Percentiles rank a stretch among this genome's conserved stretches.
phyloP scores from a whole-genome alignment of 2,888 invertebrate genomes.

The Tenthredo livida region DNA sequence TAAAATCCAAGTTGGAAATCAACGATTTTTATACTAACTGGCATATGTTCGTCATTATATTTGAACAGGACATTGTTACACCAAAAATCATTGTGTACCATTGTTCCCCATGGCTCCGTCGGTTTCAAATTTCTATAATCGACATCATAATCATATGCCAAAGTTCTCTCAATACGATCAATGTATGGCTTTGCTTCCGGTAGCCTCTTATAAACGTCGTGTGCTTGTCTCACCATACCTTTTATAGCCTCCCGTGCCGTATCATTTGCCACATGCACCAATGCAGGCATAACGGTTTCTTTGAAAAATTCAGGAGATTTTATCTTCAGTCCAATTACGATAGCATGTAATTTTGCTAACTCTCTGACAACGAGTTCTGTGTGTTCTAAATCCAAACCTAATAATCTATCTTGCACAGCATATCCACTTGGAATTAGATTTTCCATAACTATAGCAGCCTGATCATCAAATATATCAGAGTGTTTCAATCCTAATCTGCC shows the following conservation, averaged over 20 bases:
- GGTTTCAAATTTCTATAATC: slow-evolving; percentile 35
- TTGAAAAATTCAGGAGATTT: slow-evolving; percentile 71
- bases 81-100: slow-evolving; percentile 76
- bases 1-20: slow-evolving; percentile 74
- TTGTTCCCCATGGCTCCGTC: slow-evolving; percentile 71
- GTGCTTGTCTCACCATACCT: slow-evolving; percentile 69
- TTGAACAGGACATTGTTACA: slow-evolving; percentile 77
- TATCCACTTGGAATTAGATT: slow-evolving; percentile 71
- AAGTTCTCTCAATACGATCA: slow-evolving; percentile 66
- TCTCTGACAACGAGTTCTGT: slow-evolving; percentile 68
- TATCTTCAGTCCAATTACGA: slow-evolving; percentile 68
- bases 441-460: slow-evolving; percentile 72
- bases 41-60: slow-evolving; percentile 64
- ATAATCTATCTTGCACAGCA: slow-evolving; percentile 69
- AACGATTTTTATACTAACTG: slow-evolving; percentile 73
- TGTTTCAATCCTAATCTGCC: slow-evolving; percentile 69
- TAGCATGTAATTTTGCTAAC: slow-evolving; percentile 73
- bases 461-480: slow-evolving; percentile 68
- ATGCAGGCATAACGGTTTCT: slow-evolving; percentile 63
- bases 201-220: slow-evolving; percentile 64
- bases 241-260: slow-evolving; percentile 64
- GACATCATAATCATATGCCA: slow-evolving; percentile 59
- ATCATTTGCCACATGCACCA: slow-evolving; percentile 62
- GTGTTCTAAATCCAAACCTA: slow-evolving; percentile 70
- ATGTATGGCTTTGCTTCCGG: slow-evolving; percentile 64